A percentile compares a stretch with the other conserved stretches of the same genome.
Conservation (phyloP, 2,113 vertebrate genomes). For the Hirundichthys speculiger region DNA sequence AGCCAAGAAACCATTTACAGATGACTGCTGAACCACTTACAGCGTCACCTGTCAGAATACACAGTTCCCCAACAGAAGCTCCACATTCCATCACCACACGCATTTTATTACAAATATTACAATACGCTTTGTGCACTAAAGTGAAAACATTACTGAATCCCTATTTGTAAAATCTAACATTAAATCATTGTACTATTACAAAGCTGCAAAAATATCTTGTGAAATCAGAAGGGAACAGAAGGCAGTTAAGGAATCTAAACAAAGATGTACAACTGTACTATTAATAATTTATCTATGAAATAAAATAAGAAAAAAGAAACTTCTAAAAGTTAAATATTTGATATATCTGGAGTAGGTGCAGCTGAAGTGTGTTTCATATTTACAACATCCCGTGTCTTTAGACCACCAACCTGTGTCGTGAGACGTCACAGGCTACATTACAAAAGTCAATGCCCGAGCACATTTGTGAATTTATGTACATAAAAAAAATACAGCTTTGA, state of each 20-base stretch:
- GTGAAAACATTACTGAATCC: constrained; percentile 40
- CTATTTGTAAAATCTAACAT: constrained; percentile 38
- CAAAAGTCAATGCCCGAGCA: constrained; percentile 48
- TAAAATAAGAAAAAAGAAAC: constrained; percentile 16
- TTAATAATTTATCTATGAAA: constrained; percentile 42
- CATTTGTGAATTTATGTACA: constrained; percentile 37
- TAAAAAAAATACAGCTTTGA: constrained; percentile 42
- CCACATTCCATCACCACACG: constrained; percentile 31
- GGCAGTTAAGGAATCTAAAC: not conserved
- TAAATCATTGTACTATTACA: constrained; percentile 16
- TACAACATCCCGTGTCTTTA: constrained; percentile 33
- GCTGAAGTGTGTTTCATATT: constrained; percentile 41
- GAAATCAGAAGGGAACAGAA: constrained; percentile 36
- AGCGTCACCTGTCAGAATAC: constrained; percentile 21
- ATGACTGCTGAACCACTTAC: constrained; percentile 2
- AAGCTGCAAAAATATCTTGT: constrained; percentile 17
- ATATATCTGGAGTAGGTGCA: constrained; percentile 22
- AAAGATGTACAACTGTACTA: constrained; percentile 32
- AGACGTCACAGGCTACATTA: constrained; percentile 10
- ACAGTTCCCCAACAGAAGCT: not conserved
- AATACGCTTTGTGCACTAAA: constrained; percentile 53
- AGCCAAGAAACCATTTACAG: constrained; percentile 15
- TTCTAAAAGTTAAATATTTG: constrained; percentile 31
- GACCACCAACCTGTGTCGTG: constrained; percentile 3
- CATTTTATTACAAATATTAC: constrained; percentile 55